Evolutionary conservation across 1,140 invertebrate species (phyloP).

Genomic region (Solenopsis fugax): DNA sequence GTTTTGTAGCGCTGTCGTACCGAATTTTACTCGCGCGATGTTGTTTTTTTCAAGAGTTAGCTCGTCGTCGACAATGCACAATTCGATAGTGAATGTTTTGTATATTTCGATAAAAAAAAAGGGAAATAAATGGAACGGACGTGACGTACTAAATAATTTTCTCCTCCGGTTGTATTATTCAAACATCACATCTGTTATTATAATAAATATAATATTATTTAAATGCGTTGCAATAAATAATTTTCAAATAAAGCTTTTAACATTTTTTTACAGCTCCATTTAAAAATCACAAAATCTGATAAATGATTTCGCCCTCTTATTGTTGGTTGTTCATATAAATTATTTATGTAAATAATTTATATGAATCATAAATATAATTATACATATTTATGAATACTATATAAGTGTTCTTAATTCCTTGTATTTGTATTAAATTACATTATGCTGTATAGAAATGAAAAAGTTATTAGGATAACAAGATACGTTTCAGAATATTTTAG

Average conservation of each 20-base stretch:
- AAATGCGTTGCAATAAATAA: background rate
- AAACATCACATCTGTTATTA: background rate
- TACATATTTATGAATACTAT: background rate
- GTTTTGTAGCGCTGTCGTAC: conserved; percentile 56
- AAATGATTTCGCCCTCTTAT: background rate
- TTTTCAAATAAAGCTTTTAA: background rate
- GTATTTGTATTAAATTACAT: background rate
- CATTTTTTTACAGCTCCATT: background rate
- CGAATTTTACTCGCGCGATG: conserved; percentile 51
- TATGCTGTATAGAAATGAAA: background rate
- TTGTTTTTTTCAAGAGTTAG: conserved; percentile 59
- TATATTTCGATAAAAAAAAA: conserved; percentile 46
- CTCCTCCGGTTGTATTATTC: background rate
- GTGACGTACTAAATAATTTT: conserved; percentile 29
- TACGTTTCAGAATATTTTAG: background rate
- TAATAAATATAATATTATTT: conserved; percentile 32
- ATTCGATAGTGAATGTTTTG: conserved; percentile 44
- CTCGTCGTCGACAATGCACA: conserved; percentile 49
- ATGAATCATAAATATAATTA: background rate
- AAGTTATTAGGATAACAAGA: background rate
- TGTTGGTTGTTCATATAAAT: background rate
- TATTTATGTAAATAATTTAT: background rate
- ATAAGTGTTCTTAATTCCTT: background rate
- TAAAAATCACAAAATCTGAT: background rate
- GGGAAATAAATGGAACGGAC: background rate